phyloP scores from a whole-genome alignment of 2,113 vertebrate genomes.

The Rhipidura dahli region DNA sequence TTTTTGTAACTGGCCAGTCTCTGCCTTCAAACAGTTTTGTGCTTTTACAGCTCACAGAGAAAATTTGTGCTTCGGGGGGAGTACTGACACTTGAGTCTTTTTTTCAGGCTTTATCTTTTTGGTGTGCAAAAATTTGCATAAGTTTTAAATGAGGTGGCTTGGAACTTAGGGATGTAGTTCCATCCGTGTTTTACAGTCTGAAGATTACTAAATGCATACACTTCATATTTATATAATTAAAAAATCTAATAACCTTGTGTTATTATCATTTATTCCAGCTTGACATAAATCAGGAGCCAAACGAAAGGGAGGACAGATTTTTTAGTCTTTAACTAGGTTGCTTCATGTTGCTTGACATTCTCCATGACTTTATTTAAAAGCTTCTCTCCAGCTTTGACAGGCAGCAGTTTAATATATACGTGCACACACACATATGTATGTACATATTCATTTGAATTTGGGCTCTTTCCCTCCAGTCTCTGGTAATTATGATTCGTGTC shows the following conservation, averaged over 20 bases:
- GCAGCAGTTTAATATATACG: constrained; percentile 23
- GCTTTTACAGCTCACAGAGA: neutral
- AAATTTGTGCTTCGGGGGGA: neutral
- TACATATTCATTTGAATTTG: constrained; percentile 17
- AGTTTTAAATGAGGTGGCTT: constrained; percentile 7
- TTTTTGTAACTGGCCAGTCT: neutral
- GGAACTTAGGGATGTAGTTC: neutral
- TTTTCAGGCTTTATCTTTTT: neutral
- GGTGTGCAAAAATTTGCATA: neutral
- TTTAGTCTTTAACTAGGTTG: constrained; percentile 54
- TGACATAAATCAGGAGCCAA: constrained; percentile 57
- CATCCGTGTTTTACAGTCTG: constrained; percentile 42
- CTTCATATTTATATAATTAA: constrained; percentile 1
- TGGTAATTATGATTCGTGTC: constrained; percentile 34
- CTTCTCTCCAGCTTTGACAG: constrained; percentile 49
- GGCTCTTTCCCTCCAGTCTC: neutral
- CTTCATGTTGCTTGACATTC: constrained; percentile 29
- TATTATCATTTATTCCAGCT: constrained; percentile 43
- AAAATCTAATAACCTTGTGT: constrained; percentile 29
- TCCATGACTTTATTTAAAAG: constrained; percentile 67
- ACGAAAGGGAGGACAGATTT: constrained; percentile 43
- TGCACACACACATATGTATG: neutral
- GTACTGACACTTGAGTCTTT: neutral
- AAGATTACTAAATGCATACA: constrained; percentile 4
- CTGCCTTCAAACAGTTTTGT: neutral